Evolutionary conservation across 1,140 invertebrate species (phyloP).

Genomic region (Acromyrmex charruanus): DNA sequence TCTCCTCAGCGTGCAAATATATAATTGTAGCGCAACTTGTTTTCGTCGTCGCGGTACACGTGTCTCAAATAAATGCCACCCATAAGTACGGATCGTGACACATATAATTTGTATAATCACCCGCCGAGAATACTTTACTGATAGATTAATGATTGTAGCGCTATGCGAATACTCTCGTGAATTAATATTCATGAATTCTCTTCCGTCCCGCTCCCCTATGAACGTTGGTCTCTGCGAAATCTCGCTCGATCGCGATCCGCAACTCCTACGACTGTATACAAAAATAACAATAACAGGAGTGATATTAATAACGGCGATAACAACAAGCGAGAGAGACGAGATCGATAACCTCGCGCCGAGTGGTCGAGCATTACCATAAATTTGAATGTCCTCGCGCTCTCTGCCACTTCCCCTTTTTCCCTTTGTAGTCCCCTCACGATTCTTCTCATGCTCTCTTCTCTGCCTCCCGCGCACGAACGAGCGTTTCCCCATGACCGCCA

Average conservation of each 20-base stretch:
- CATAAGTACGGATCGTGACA: conserved; percentile 22
- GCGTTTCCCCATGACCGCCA: conserved; percentile 74
- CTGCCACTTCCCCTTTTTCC: not conserved
- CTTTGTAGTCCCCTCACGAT: conserved; percentile 1
- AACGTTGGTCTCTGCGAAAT: conserved; percentile 1
- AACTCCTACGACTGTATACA: not conserved
- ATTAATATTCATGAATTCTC: conserved; percentile 51
- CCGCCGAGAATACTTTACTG: conserved; percentile 21
- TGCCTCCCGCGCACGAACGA: conserved; percentile 56
- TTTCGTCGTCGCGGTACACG: conserved; percentile 31
- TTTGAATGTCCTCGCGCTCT: conserved; percentile 82
- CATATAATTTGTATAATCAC: conserved; percentile 45
- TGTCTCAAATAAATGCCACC: conserved; percentile 13
- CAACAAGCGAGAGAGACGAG: conserved; percentile 61
- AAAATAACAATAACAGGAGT: conserved; percentile 61
- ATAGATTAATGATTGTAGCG: conserved; percentile 48
- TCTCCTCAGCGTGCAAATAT: not conserved
- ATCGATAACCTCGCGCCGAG: conserved; percentile 82
- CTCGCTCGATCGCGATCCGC: conserved; percentile 41
- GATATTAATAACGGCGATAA: conserved; percentile 74
- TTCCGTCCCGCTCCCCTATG: not conserved
- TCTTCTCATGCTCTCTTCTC: not conserved
- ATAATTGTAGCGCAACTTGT: conserved; percentile 27
- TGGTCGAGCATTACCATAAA: conserved; percentile 84
- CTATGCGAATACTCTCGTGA: conserved; percentile 1